These are phyloP conservation scores for Eupithecia inturbata DNA, from an alignment of 2,888 invertebrate genomes.

Conservation along the genomic window DNA sequence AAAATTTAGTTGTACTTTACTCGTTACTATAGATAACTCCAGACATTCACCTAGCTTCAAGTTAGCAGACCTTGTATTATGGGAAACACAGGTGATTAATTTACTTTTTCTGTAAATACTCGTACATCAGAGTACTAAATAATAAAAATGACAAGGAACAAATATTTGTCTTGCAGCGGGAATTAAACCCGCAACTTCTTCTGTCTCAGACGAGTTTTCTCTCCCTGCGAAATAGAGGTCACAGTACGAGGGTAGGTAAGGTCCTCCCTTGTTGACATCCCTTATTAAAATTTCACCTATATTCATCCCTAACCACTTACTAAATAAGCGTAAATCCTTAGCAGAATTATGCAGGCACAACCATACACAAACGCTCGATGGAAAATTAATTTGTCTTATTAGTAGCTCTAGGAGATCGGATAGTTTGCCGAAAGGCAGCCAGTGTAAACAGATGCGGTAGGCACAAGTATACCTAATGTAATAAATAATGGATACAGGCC, in stretches of 20 bases:
- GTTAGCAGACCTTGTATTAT: neutral
- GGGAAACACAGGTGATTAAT: neutral
- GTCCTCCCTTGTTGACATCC: neutral
- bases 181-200: neutral
- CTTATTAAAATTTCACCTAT: constrained; percentile 37
- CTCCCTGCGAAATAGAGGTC: neutral
- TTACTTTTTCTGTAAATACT: neutral
- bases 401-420: constrained; percentile 54
- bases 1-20: neutral
- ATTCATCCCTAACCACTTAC: constrained; percentile 30
- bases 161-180: neutral
- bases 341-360: constrained; percentile 51
- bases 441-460: constrained; percentile 69
- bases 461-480: constrained; percentile 60
- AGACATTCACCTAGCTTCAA: neutral
- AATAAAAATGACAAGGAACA: neutral
- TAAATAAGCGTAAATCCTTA: constrained; percentile 43
- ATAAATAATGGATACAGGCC: constrained; percentile 80
- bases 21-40: neutral
- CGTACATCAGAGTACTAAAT: neutral
- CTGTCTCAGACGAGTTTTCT: neutral
- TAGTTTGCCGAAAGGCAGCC: constrained; percentile 70
- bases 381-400: constrained; percentile 65
- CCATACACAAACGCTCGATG: constrained; percentile 57
- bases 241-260: neutral